Evolutionary conservation across 2,888 invertebrate genomes (phyloP).

Genomic region (Acheta domesticus): DNA sequence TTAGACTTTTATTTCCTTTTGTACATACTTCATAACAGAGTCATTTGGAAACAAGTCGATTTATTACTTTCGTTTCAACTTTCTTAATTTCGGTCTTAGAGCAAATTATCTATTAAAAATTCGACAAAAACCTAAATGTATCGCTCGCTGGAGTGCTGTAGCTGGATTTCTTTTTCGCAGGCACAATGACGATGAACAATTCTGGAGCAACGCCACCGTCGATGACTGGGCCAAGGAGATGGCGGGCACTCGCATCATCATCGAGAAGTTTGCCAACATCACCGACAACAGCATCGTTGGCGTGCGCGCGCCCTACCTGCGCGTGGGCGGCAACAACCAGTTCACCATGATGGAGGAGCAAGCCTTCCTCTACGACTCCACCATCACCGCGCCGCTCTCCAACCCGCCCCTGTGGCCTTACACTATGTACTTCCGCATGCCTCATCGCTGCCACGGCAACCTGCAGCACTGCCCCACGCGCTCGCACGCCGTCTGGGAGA

Average conservation of each 20-base stretch:
- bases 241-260: conserved; percentile 89
- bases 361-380: conserved; percentile 92
- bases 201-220: conserved; percentile 89
- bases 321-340: conserved; percentile 92
- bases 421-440: conserved; percentile 97
- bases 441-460: conserved; percentile 90
- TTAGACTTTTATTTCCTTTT: background rate
- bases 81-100: too few relatives aligned
- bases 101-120: too few relatives aligned
- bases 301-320: conserved; percentile 82
- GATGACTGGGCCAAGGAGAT: conserved; percentile 94
- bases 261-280: conserved; percentile 84
- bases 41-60: too few relatives aligned
- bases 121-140: too few relatives aligned
- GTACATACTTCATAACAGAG: too few relatives aligned
- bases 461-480: conserved; percentile 86
- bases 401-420: conserved; percentile 96
- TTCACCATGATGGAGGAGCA: conserved; percentile 98
- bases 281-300: conserved; percentile 90
- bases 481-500: conserved; percentile 92
- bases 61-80: too few relatives aligned
- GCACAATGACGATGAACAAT: conserved; percentile 86
- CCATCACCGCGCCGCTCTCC: conserved; percentile 85
- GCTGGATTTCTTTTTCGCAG: conserved; percentile 48
- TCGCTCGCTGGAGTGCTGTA: too few relatives aligned